Evolutionary conservation across 2,888 invertebrate species (phyloP).

Genomic region (Lochmaea crataegi): DNA sequence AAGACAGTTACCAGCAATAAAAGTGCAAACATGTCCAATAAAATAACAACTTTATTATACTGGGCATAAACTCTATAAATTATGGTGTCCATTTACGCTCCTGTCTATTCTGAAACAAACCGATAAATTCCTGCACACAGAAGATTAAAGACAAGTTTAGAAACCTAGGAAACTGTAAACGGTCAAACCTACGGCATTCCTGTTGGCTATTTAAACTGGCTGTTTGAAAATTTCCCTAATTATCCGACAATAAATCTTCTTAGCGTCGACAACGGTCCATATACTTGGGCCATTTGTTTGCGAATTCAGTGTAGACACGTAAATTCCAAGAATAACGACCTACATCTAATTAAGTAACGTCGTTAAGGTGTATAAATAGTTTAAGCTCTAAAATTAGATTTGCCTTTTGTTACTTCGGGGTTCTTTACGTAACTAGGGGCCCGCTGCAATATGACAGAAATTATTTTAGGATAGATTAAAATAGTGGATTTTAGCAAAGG

Average conservation of each 20-base stretch:
- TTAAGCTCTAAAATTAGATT: constrained; percentile 37
- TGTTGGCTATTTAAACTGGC: constrained; percentile 19
- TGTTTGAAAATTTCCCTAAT: constrained; percentile 31
- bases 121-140: too few species aligned
- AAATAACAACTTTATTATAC: too few species aligned
- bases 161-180: constrained; percentile 15
- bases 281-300: constrained; percentile 29
- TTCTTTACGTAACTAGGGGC: constrained; percentile 1
- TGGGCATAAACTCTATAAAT: too few species aligned
- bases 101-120: too few species aligned
- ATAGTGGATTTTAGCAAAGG: not conserved
- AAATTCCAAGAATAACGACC: constrained; percentile 40
- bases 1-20: too few species aligned
- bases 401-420: constrained; percentile 18
- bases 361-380: constrained; percentile 40
- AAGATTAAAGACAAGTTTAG: constrained; percentile 10
- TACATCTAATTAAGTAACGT: constrained; percentile 37
- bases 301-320: constrained; percentile 34
- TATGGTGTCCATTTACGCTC: too few species aligned
- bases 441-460: constrained; percentile 24
- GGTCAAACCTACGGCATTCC: constrained; percentile 22
- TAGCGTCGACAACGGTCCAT: constrained; percentile 25
- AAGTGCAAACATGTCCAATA: too few species aligned
- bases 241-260: constrained; percentile 29
- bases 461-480: constrained; percentile 17